These are phyloP conservation scores for Syrphus vitripennis DNA, from an alignment of 2,888 invertebrate species.

Conservation along the genomic window DNA sequence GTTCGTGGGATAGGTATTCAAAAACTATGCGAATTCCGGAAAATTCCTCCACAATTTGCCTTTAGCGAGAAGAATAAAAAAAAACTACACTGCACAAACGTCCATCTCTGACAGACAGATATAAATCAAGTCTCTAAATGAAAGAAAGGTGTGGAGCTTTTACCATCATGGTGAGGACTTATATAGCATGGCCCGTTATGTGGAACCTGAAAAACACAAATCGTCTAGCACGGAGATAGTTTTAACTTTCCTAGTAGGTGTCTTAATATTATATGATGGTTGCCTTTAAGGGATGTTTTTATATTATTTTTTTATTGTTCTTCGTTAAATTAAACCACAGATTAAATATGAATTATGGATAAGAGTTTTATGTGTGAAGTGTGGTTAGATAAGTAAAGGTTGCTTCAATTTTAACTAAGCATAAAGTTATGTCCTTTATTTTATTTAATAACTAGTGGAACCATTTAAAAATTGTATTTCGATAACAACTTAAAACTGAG, in stretches of 20 bases:
- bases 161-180: conserved; percentile 8
- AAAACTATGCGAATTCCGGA: conserved; percentile 48
- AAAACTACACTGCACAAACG: conserved; percentile 49
- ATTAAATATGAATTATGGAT: conserved; percentile 35
- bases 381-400: neutral
- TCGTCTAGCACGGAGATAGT: conserved; percentile 5
- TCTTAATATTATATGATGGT: conserved; percentile 17
- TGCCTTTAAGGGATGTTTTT: neutral
- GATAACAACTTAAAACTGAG: too few relatives aligned
- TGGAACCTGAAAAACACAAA: conserved; percentile 10
- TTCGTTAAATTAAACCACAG: neutral
- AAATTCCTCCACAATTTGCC: conserved; percentile 51
- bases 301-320: neutral
- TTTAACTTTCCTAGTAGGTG: conserved; percentile 11
- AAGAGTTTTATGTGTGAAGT: neutral
- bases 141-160: conserved; percentile 43
- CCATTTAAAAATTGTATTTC: too few relatives aligned
- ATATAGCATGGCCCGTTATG: conserved; percentile 11
- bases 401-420: too few relatives aligned
- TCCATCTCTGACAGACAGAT: conserved; percentile 68
- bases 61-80: neutral
- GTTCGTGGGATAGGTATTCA: conserved; percentile 19
- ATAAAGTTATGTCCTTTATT: too few relatives aligned
- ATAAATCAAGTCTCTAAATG: conserved; percentile 61
- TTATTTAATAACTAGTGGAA: too few relatives aligned